These are phyloP conservation scores for Mythimna vitellina DNA, from an alignment of 2,888 invertebrate genomes.

Conservation along the genomic window DNA sequence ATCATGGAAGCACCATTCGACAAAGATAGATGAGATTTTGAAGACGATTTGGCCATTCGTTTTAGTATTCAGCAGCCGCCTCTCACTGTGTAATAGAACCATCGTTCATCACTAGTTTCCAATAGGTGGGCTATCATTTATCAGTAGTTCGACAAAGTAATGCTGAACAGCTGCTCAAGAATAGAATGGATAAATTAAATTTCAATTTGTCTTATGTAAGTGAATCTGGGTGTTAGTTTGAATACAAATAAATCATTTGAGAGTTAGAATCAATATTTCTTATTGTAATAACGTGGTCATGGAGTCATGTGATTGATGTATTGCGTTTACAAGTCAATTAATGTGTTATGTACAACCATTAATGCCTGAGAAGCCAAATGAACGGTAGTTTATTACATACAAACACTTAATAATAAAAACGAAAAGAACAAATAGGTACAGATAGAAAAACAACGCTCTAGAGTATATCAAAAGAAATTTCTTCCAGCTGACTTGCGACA, in stretches of 20 bases:
- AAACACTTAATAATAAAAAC: no score
- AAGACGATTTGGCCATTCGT: slow-evolving; percentile 54
- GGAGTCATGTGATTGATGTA: slow-evolving; percentile 3
- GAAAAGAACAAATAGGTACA: no score
- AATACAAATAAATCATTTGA: slow-evolving; percentile 25
- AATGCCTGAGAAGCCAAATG: slow-evolving; percentile 19
- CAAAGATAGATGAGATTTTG: slow-evolving; percentile 58
- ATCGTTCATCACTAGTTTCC: slow-evolving; percentile 62
- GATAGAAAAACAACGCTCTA: no score
- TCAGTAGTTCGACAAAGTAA: slow-evolving; percentile 61
- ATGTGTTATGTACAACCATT: background rate
- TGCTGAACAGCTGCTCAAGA: slow-evolving; percentile 51
- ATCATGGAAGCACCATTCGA: slow-evolving; percentile 48
- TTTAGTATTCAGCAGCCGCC: slow-evolving; percentile 60
- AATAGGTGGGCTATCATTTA: slow-evolving; percentile 62
- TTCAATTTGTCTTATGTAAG: slow-evolving; percentile 47
- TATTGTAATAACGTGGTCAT: slow-evolving; percentile 9
- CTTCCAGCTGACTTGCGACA: no score
- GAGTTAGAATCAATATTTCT: slow-evolving; percentile 24
- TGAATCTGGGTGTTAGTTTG: slow-evolving; percentile 33
- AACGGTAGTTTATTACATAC: slow-evolving; percentile 25
- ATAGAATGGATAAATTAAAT: slow-evolving; percentile 55
- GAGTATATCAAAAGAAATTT: no score
- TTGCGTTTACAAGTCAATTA: slow-evolving; percentile 11
- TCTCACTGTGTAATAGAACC: slow-evolving; percentile 61